phyloP scores from a whole-genome alignment of 2,888 invertebrate genomes.

The Margaritifera margaritifera region DNA sequence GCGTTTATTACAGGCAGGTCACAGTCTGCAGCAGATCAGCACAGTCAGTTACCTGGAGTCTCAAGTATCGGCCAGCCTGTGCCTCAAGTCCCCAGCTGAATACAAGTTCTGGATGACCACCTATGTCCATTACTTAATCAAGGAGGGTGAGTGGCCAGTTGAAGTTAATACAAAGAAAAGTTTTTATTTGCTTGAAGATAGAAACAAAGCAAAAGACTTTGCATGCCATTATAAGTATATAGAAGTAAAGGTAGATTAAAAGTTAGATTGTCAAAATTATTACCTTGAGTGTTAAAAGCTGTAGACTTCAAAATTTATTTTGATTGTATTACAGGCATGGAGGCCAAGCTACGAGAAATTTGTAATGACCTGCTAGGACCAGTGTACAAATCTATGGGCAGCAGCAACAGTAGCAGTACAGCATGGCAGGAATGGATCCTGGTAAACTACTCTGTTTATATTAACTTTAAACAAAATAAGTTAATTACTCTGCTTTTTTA shows the following conservation, averaged over 20 bases:
- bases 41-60: constrained; percentile 78
- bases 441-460: constrained; percentile 44
- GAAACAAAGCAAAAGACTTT: no score
- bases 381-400: constrained; percentile 74
- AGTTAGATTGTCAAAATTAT: not conserved
- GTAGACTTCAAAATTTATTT: not conserved
- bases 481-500: not conserved
- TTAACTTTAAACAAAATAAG: not conserved
- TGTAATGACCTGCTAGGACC: constrained; percentile 87
- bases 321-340: constrained; percentile 75
- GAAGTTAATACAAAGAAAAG: not conserved
- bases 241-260: constrained; percentile 8
- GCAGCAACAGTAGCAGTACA: constrained; percentile 12
- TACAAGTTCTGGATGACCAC: constrained; percentile 85
- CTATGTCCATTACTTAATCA: constrained; percentile 77
- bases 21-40: constrained; percentile 66
- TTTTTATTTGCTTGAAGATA: not conserved
- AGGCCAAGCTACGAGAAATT: constrained; percentile 82
- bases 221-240: no score
- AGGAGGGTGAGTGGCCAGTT: constrained; percentile 77
- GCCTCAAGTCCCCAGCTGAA: constrained; percentile 82
- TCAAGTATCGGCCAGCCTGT: constrained; percentile 82
- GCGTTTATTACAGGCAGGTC: constrained; percentile 55
- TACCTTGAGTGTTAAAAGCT: no score
- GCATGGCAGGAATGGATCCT: constrained; percentile 59